These are phyloP conservation scores for Hemicentrotus pulcherrimus DNA, from an alignment of 35 echinoderm and acorn worm species.

Conservation along the genomic window DNA sequence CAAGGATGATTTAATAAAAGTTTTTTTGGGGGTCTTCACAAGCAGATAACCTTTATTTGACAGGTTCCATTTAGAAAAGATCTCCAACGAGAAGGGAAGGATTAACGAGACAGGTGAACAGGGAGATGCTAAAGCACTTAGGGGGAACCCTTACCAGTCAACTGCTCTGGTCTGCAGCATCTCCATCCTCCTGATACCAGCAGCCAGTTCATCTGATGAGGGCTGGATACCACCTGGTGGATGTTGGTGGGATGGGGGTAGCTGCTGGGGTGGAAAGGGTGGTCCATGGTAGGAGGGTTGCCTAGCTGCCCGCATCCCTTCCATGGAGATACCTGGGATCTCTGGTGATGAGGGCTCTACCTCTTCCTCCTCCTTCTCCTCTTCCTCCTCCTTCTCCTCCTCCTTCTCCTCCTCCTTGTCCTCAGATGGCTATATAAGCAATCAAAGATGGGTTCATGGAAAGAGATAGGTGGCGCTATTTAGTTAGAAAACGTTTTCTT, in stretches of 20 bases:
- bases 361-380: neutral
- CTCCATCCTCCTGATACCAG: slow-evolving; percentile 69
- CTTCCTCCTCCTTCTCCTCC: slow-evolving; percentile 37
- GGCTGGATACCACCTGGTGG: neutral
- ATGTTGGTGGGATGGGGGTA: slow-evolving; percentile 40
- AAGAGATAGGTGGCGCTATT: neutral
- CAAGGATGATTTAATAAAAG: too few relatives aligned
- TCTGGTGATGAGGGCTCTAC: slow-evolving; percentile 59
- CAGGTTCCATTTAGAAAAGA: too few relatives aligned
- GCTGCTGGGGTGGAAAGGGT: slow-evolving; percentile 71
- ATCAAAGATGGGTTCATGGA: neutral
- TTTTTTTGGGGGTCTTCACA: too few relatives aligned
- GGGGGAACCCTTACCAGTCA: slow-evolving; percentile 65
- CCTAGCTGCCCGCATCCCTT: slow-evolving; percentile 49
- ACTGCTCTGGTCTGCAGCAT: slow-evolving; percentile 77
- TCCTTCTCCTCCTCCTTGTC: slow-evolving; percentile 32
- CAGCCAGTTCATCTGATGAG: slow-evolving; percentile 68
- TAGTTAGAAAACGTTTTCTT: too few relatives aligned
- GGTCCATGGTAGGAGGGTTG: slow-evolving; percentile 78
- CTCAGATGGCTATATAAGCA: neutral
- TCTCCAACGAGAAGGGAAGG: too few relatives aligned
- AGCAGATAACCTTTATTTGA: too few relatives aligned
- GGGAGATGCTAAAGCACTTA: too few relatives aligned
- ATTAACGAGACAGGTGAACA: too few relatives aligned
- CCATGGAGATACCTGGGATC: slow-evolving; percentile 69